These are phyloP conservation scores for Prinia subflava DNA, from an alignment of 2,113 vertebrate species.

Conservation along the genomic window DNA sequence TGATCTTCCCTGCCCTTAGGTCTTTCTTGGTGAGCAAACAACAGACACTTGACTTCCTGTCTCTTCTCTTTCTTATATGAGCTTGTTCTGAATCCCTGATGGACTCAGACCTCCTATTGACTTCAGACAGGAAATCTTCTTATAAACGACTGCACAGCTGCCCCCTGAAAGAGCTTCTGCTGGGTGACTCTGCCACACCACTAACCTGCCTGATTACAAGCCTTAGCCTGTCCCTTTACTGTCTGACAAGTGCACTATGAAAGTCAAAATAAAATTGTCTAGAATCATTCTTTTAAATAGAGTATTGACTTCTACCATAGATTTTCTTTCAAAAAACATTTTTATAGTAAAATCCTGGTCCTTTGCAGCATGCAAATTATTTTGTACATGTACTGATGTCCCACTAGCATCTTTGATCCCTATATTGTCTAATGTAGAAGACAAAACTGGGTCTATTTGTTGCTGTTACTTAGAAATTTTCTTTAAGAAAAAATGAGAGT, in stretches of 20 bases:
- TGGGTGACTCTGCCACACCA: not conserved
- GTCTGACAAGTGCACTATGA: not conserved
- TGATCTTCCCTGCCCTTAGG: constrained; percentile 23
- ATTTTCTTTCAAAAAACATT: not conserved
- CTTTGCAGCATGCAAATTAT: not conserved
- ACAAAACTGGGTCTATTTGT: not conserved
- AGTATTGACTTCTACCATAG: not conserved
- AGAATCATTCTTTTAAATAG: not conserved
- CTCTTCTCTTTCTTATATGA: not conserved
- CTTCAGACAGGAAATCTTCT: not conserved
- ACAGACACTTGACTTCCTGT: constrained; percentile 9
- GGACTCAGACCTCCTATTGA: not conserved
- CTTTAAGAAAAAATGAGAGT: not conserved
- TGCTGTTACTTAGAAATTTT: not conserved
- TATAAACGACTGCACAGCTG: not conserved
- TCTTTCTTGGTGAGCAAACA: not conserved
- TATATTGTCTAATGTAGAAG: not conserved
- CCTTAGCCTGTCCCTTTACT: not conserved
- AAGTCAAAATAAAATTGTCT: not conserved
- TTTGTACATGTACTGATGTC: not conserved
- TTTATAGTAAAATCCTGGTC: not conserved
- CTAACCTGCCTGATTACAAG: not conserved
- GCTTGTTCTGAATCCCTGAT: not conserved
- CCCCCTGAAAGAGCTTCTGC: not conserved
- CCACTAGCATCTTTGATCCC: not conserved